These are phyloP conservation scores for Callosobruchus maculatus DNA, from an alignment of 2,888 invertebrate genomes.

Conservation along the genomic window DNA sequence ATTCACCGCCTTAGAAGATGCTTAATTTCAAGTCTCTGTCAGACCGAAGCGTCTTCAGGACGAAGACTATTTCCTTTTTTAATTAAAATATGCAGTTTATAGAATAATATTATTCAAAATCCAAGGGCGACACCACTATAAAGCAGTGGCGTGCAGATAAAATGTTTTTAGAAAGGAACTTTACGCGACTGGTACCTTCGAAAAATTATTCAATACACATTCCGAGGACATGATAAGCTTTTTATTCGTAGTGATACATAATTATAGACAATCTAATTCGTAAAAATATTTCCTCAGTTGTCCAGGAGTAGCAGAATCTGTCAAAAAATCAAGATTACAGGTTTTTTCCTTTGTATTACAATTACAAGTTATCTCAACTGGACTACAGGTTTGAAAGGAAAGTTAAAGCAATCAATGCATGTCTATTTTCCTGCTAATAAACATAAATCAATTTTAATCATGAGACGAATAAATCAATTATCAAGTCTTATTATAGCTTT, in stretches of 20 bases:
- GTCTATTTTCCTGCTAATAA: not conserved
- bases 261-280: no score
- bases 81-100: not conserved
- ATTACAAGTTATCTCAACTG: no score
- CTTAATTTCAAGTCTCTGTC: not conserved
- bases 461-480: not conserved
- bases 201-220: no score
- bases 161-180: no score
- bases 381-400: not conserved
- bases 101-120: not conserved
- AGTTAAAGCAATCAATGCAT: not conserved
- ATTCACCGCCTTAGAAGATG: not conserved
- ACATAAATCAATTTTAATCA: not conserved
- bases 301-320: no score
- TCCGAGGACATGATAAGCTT: no score
- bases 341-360: no score
- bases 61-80: not conserved
- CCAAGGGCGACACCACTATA: not conserved
- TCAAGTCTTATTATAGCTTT: not conserved
- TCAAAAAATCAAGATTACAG: no score
- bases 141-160: not conserved
- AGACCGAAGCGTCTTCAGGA: not conserved
- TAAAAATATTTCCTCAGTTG: no score
- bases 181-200: no score
- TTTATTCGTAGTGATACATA: no score